Conservation (phyloP, 2,888 invertebrate species). For the Drosophila kuntzei region DNA sequence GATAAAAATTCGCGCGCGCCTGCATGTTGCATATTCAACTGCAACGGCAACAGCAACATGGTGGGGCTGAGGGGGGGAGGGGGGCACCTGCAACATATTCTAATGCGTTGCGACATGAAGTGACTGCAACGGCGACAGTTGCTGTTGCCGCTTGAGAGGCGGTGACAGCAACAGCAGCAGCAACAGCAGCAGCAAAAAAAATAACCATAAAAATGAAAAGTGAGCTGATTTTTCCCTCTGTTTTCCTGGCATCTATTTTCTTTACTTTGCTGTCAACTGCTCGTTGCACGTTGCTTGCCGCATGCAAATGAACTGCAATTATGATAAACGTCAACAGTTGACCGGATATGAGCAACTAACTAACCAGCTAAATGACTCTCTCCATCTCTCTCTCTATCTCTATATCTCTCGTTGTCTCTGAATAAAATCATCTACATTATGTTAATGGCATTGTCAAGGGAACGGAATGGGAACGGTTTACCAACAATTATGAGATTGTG, state of each 20-base stretch:
- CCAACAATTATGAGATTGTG: constrained; percentile 27
- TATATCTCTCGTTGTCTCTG: neutral
- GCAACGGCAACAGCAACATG: constrained; percentile 49
- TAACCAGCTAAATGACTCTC: constrained; percentile 56
- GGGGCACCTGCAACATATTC: constrained; percentile 75
- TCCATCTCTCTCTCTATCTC: neutral
- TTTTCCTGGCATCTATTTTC: constrained; percentile 21
- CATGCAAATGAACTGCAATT: constrained; percentile 83
- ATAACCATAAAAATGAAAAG: constrained; percentile 52
- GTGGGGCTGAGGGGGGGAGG: neutral
- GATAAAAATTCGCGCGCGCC: constrained; percentile 83
- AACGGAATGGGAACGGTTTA: neutral
- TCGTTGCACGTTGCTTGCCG: constrained; percentile 28
- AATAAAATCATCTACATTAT: constrained; percentile 64
- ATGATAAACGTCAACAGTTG: constrained; percentile 84
- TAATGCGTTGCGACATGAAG: constrained; percentile 80
- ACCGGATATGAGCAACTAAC: constrained; percentile 82
- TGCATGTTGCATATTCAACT: constrained; percentile 78
- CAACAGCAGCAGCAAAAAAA: neutral
- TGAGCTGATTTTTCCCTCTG: constrained; percentile 60
- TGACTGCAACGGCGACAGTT: constrained; percentile 82
- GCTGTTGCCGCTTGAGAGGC: constrained; percentile 82
- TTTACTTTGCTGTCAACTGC: constrained; percentile 37
- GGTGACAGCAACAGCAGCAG: constrained; percentile 65
- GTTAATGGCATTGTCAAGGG: constrained; percentile 29